phyloP scores from a whole-genome alignment of 2,113 vertebrate species.

The Hippocampus zosterae region DNA sequence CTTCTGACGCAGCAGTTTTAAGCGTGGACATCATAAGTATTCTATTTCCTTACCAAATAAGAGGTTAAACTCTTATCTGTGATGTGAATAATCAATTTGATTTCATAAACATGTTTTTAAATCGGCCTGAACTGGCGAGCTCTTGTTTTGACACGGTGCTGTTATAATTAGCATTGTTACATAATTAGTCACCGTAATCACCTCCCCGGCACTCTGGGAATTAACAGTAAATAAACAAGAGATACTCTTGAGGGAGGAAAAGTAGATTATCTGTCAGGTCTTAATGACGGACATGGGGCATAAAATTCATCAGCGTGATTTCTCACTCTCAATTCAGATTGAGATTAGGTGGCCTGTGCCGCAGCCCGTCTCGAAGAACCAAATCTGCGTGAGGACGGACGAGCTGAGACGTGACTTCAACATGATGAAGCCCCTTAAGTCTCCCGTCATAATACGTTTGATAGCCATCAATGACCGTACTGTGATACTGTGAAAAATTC shows the following conservation, averaged over 20 bases:
- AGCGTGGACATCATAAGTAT: no score
- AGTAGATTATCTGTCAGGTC: background rate
- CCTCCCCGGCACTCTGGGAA: conserved; percentile 22
- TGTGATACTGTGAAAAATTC: no score
- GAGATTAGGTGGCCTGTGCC: conserved; percentile 12
- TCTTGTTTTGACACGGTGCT: conserved; percentile 25
- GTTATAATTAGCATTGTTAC: conserved; percentile 48
- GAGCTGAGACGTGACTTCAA: conserved; percentile 35
- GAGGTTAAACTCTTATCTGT: conserved; percentile 19
- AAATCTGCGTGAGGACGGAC: conserved; percentile 35
- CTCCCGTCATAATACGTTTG: conserved; percentile 24
- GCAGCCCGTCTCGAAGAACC: conserved; percentile 22
- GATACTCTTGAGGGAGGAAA: conserved; percentile 12
- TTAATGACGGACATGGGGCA: background rate
- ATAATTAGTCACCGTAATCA: conserved; percentile 44
- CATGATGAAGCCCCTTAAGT: conserved; percentile 30
- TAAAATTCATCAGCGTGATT: conserved; percentile 3
- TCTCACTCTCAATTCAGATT: conserved; percentile 17
- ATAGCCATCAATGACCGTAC: background rate
- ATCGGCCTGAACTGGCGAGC: conserved; percentile 32
- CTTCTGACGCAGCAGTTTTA: no score
- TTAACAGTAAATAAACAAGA: conserved; percentile 37
- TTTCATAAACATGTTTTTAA: conserved; percentile 21
- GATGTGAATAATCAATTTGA: conserved; percentile 20
- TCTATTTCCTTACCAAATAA: background rate